phyloP scores from a whole-genome alignment of 2,797 vertebrate species.

The Phyllotis vaccarum region DNA sequence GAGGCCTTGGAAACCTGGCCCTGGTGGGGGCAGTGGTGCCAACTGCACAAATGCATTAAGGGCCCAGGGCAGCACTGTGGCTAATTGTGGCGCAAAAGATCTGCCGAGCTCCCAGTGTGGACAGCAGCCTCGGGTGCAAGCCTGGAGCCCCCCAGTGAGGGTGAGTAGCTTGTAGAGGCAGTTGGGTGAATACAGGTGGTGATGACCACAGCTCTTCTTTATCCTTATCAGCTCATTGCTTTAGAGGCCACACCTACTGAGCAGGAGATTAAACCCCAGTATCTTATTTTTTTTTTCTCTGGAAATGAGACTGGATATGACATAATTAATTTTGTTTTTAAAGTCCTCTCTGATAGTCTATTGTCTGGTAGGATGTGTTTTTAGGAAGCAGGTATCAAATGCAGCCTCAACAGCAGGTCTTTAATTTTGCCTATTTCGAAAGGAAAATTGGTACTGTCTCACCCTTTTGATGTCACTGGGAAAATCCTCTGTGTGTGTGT shows the following conservation, averaged over 20 bases:
- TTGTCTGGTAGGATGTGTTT: constrained; percentile 61
- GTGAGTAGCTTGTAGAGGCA: constrained; percentile 89
- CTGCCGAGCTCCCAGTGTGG: constrained; percentile 88
- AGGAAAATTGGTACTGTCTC: constrained; percentile 58
- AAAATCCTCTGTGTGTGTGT: neutral
- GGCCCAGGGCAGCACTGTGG: constrained; percentile 86
- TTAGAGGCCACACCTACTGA: constrained; percentile 1
- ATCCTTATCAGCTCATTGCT: constrained; percentile 44
- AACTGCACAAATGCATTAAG: constrained; percentile 85
- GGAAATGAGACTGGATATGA: constrained; percentile 21
- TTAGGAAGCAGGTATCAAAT: constrained; percentile 37
- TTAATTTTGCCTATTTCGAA: neutral
- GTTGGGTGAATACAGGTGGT: neutral
- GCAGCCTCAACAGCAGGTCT: constrained; percentile 19
- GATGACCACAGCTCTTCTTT: neutral
- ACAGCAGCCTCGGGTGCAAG: constrained; percentile 93
- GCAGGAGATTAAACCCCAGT: neutral
- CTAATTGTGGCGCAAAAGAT: constrained; percentile 91
- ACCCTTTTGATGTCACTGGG: neutral
- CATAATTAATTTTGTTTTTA: constrained; percentile 20
- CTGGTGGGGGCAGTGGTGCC: constrained; percentile 81
- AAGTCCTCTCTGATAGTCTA: neutral
- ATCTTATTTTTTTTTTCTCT: neutral
- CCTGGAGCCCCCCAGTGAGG: constrained; percentile 95
- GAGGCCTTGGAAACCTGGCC: constrained; percentile 92